phyloP scores from a whole-genome alignment of 2,113 vertebrate genomes.

The Nerophis lumbriciformis region DNA sequence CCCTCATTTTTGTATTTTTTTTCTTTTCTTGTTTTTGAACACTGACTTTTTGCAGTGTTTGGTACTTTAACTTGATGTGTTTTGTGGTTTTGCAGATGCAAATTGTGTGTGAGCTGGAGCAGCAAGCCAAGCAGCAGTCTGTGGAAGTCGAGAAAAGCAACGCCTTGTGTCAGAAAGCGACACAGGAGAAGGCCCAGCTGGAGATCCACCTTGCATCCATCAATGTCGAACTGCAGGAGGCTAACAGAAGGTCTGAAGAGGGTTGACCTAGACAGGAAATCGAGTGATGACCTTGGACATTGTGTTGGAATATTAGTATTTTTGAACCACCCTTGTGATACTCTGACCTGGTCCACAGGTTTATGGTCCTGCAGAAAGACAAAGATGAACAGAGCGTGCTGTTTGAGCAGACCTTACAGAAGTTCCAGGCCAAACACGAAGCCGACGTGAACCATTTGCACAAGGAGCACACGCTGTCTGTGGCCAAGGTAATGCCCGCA shows the following conservation, averaged over 20 bases:
- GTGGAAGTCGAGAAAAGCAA: constrained; percentile 82
- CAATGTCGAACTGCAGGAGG: constrained; percentile 79
- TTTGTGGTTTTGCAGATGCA: constrained; percentile 72
- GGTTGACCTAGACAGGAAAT: background rate
- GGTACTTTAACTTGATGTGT: constrained; percentile 1
- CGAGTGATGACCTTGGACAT: too few species aligned
- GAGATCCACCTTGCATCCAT: constrained; percentile 75
- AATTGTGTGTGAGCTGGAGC: constrained; percentile 78
- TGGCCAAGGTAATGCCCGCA: constrained; percentile 76
- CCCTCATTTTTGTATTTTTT: too few species aligned
- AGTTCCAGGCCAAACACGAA: constrained; percentile 76
- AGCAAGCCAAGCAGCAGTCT: constrained; percentile 83
- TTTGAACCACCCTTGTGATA: background rate
- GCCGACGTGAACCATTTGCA: constrained; percentile 75
- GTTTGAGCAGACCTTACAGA: constrained; percentile 71
- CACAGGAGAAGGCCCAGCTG: constrained; percentile 82
- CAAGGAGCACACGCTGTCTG: constrained; percentile 78
- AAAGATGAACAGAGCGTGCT: constrained; percentile 70
- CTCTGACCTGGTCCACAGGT: constrained; percentile 59
- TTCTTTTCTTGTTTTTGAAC: too few species aligned
- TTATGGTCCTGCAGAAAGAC: constrained; percentile 73
- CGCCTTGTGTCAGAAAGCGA: constrained; percentile 76
- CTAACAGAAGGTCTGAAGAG: constrained; percentile 74
- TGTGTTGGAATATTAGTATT: background rate
- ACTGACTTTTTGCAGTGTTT: too few species aligned